A percentile compares a stretch with the other conserved stretches of the same genome.
Conservation (phyloP, 2,888 invertebrate species). For the Cephus pulcher region DNA sequence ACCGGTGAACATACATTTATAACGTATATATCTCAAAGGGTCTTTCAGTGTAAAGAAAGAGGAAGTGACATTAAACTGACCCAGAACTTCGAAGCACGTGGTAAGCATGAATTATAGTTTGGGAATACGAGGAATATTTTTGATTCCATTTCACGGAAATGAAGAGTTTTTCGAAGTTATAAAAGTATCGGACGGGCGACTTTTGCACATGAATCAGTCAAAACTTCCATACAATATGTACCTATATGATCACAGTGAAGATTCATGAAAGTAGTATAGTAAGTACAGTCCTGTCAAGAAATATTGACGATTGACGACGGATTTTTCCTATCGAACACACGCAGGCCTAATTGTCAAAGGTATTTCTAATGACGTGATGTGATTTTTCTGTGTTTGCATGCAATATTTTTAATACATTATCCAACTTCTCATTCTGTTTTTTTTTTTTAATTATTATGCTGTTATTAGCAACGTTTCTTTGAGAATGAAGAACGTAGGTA, state of each 20-base stretch:
- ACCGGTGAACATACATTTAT: constrained; percentile 30
- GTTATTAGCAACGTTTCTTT: neutral
- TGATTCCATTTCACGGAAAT: neutral
- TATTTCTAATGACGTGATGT: neutral
- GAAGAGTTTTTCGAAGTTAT: neutral
- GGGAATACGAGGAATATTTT: neutral
- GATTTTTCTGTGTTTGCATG: neutral
- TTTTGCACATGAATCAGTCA: neutral
- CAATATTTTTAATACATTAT: neutral
- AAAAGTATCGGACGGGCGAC: neutral
- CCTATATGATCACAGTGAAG: neutral
- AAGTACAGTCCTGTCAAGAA: neutral
- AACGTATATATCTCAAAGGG: neutral
- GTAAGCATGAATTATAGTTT: constrained; percentile 20
- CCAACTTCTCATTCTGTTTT: neutral
- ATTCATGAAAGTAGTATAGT: neutral
- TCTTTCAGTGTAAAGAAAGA: neutral
- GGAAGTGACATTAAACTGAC: neutral
- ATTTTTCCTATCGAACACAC: neutral
- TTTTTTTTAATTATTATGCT: neutral
- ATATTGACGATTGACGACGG: neutral
- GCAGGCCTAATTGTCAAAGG: neutral
- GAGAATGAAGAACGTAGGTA: neutral
- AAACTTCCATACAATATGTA: neutral
- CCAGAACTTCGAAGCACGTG: constrained; percentile 30